These are phyloP conservation scores for Theristicus caerulescens DNA, from an alignment of 2,113 vertebrate species.

Conservation along the genomic window DNA sequence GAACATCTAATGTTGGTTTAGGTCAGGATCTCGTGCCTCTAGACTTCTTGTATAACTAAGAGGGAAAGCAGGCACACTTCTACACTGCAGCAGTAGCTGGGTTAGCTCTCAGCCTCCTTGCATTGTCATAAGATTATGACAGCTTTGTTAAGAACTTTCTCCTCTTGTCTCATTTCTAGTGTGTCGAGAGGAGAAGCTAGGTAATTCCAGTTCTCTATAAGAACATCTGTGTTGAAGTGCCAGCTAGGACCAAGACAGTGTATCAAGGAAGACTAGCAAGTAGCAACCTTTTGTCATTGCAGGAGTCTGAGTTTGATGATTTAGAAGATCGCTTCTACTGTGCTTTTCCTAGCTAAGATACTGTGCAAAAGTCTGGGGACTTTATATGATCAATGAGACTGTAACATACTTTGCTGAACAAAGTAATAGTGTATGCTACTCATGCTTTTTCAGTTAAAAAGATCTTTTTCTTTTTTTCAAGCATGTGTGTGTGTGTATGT, in stretches of 20 bases:
- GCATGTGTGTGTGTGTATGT: accelerated
- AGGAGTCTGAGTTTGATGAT: not conserved
- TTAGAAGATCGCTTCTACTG: not conserved
- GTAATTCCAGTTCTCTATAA: not conserved
- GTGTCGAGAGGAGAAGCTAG: not conserved
- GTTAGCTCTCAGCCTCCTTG: not conserved
- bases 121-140: not conserved
- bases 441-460: not conserved
- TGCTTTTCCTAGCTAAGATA: not conserved
- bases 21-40: not conserved
- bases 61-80: not conserved
- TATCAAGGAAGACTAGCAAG: not conserved
- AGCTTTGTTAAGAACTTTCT: slow-evolving; percentile 15
- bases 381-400: not conserved
- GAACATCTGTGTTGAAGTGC: not conserved
- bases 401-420: not conserved
- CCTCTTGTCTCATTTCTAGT: not conserved
- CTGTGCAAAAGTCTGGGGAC: not conserved
- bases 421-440: not conserved
- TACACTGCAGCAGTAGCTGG: not conserved
- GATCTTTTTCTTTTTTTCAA: not conserved
- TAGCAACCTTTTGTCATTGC: not conserved
- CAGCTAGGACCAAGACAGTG: not conserved
- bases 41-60: not conserved
- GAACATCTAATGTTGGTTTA: not conserved